Percentiles rank a stretch among this genome's conserved stretches.
Evolutionary conservation across 1,140 invertebrate genomes (phyloP).

Genomic region (Drosophila rufa): DNA sequence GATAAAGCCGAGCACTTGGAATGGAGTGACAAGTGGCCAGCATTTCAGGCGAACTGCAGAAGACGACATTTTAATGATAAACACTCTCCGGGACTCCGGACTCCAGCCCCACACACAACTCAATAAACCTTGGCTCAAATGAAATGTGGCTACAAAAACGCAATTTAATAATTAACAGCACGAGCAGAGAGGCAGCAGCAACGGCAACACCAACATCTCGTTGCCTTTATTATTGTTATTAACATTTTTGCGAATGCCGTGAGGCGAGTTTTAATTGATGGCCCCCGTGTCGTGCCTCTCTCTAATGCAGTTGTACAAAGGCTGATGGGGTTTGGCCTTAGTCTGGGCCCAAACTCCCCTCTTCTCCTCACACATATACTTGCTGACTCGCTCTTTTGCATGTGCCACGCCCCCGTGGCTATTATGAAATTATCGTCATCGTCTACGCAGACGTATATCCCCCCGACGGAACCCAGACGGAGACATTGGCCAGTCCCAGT

Average conservation of each 20-base stretch:
- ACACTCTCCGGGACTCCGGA: slow-evolving; percentile 27
- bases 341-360: slow-evolving; percentile 18
- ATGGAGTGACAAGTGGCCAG: slow-evolving; percentile 81
- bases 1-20: slow-evolving; percentile 78
- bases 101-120: slow-evolving; percentile 65
- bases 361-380: not conserved
- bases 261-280: slow-evolving; percentile 78
- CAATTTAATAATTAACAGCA: slow-evolving; percentile 83
- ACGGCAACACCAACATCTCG: slow-evolving; percentile 23
- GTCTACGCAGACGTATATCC: slow-evolving; percentile 30
- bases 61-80: slow-evolving; percentile 82
- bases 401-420: slow-evolving; percentile 73
- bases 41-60: slow-evolving; percentile 80
- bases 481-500: slow-evolving; percentile 65
- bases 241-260: slow-evolving; percentile 79
- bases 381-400: slow-evolving; percentile 76
- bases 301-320: slow-evolving; percentile 60
- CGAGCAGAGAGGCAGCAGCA: slow-evolving; percentile 53
- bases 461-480: slow-evolving; percentile 11
- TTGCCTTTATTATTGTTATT: slow-evolving; percentile 81
- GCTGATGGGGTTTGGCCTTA: slow-evolving; percentile 42
- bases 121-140: slow-evolving; percentile 78
- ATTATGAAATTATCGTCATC: slow-evolving; percentile 80
- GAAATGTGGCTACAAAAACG: slow-evolving; percentile 80
- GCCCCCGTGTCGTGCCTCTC: slow-evolving; percentile 42